Evolutionary conservation across 2,888 invertebrate genomes (phyloP).

Genomic region (Auanema sp.): DNA sequence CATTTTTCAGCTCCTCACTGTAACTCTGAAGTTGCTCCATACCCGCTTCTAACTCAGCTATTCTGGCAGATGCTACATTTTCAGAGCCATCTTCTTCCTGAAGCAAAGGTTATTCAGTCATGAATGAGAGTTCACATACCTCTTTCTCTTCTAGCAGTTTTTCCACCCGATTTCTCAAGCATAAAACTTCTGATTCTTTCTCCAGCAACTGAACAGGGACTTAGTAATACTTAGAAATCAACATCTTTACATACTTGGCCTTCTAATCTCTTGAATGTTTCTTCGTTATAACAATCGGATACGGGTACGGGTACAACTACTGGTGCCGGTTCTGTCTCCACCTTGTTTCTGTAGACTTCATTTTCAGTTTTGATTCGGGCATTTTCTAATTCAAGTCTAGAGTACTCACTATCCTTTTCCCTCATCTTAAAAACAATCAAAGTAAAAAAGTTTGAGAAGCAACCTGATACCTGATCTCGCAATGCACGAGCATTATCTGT

Average conservation of each 20-base stretch:
- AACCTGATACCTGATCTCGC: slow-evolving; percentile 6
- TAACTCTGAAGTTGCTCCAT: slow-evolving; percentile 10
- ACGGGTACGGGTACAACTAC: neutral
- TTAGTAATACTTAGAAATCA: neutral
- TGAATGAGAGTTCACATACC: slow-evolving; percentile 29
- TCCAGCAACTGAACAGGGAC: neutral
- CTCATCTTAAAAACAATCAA: too few relatives aligned
- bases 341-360: neutral
- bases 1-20: neutral
- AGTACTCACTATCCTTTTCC: too few relatives aligned
- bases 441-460: too few relatives aligned
- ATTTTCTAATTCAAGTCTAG: neutral
- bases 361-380: neutral
- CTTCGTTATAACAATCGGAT: too few relatives aligned
- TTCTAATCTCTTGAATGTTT: slow-evolving; percentile 2
- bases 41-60: slow-evolving; percentile 15
- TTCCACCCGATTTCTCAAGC: neutral
- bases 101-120: slow-evolving; percentile 18
- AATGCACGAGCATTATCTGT: slow-evolving; percentile 16
- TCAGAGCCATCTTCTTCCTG: slow-evolving; percentile 6
- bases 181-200: neutral
- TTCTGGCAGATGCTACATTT: slow-evolving; percentile 15
- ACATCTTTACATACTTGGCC: neutral
- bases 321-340: neutral
- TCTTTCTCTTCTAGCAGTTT: neutral